phyloP scores from a whole-genome alignment of 2,797 vertebrate genomes.

The Micropoecilia bifurca region DNA sequence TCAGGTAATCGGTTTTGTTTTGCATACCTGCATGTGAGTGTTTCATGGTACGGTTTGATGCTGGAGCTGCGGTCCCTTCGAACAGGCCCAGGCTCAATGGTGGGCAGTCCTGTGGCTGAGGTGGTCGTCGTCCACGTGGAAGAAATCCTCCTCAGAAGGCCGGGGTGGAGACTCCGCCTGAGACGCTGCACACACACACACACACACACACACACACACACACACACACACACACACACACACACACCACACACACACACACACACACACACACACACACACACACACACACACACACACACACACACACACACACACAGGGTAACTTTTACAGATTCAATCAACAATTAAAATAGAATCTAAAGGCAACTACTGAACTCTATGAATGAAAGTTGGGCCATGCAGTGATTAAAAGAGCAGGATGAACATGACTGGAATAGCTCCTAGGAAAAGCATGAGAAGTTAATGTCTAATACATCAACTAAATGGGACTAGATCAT shows the following conservation, averaged over 20 bases:
- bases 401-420: background rate
- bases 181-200: constrained; percentile 83
- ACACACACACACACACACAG: constrained; percentile 23
- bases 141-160: constrained; percentile 91
- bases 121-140: constrained; percentile 99
- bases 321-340: background rate
- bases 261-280: constrained; percentile 20
- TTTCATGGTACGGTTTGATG: constrained; percentile 90
- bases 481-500: constrained; percentile 37
- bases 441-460: constrained; percentile 9
- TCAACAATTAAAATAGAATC: background rate
- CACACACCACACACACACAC: constrained; percentile 22
- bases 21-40: constrained; percentile 86
- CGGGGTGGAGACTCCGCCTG: constrained; percentile 90
- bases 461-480: constrained; percentile 38
- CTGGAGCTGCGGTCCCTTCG: constrained; percentile 93
- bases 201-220: constrained; percentile 21
- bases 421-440: constrained; percentile 10
- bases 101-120: constrained; percentile 95
- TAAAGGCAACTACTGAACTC: background rate
- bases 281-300: constrained; percentile 21
- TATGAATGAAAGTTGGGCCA: constrained; percentile 10
- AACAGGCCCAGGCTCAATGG: constrained; percentile 93
- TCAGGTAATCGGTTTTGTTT: background rate
- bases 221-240: constrained; percentile 22